A percentile compares a stretch with the other conserved stretches of the same genome.
Conservation (phyloP, 92 coral and sea anemone genomes). For the Palythoa heliodiscus region DNA sequence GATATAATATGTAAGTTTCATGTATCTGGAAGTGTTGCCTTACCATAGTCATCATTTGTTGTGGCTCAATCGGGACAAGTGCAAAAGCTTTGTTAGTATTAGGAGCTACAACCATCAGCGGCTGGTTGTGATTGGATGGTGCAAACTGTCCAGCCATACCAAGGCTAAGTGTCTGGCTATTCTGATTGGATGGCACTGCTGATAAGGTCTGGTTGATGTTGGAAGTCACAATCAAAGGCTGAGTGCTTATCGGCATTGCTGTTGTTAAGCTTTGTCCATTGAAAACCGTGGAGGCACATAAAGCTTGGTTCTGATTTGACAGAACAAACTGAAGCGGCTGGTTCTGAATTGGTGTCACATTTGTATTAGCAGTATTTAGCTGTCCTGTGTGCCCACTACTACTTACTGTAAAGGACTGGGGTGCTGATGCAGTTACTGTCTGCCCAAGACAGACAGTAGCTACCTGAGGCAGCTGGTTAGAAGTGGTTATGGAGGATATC, state of each 20-base stretch:
- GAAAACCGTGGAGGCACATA: background rate
- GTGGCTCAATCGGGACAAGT: slow-evolving; percentile 32
- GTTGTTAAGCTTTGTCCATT: slow-evolving; percentile 8
- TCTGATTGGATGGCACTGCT: slow-evolving; percentile 17
- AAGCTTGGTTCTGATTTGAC: slow-evolving; percentile 20
- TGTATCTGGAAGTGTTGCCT: background rate
- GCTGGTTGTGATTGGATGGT: slow-evolving; percentile 37
- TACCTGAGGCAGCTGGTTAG: slow-evolving; percentile 8
- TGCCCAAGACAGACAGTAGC: background rate
- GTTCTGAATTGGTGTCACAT: slow-evolving; percentile 4
- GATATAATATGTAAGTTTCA: too few species aligned
- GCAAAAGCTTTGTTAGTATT: slow-evolving; percentile 46
- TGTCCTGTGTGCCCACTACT: slow-evolving; percentile 1
- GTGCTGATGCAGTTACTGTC: background rate
- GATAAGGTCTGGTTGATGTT: slow-evolving; percentile 12
- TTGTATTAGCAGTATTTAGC: background rate
- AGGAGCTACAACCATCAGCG: slow-evolving; percentile 38
- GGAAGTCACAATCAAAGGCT: slow-evolving; percentile 25
- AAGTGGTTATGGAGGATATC: background rate
- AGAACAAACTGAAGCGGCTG: slow-evolving; percentile 13
- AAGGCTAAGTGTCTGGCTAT: slow-evolving; percentile 17
- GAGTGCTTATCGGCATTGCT: background rate
- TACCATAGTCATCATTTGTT: slow-evolving; percentile 43
- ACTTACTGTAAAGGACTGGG: slow-evolving; percentile 7
- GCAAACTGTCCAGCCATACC: slow-evolving; percentile 33